A percentile compares a stretch with the other conserved stretches of the same genome.
phyloP scores from a whole-genome alignment of 2,888 invertebrate genomes.

The Dromius quadrimaculatus region DNA sequence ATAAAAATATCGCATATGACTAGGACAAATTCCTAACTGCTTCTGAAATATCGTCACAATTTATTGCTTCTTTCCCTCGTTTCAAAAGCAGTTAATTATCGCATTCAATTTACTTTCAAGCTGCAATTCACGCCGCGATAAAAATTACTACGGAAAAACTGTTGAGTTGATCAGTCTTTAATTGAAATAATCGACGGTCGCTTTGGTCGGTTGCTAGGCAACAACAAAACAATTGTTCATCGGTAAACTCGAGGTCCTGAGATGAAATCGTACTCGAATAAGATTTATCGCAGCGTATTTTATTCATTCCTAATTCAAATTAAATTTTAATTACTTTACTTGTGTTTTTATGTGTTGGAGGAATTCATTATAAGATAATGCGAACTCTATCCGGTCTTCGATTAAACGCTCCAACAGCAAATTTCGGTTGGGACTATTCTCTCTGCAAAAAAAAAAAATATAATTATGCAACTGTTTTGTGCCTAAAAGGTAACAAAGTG shows the following conservation, averaged over 20 bases:
- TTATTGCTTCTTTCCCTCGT: constrained; percentile 4
- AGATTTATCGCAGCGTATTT: constrained; percentile 40
- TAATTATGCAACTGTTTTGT: neutral
- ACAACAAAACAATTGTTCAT: constrained; percentile 4
- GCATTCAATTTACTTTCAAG: constrained; percentile 7
- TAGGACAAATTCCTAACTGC: constrained; percentile 37
- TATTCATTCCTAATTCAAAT: neutral
- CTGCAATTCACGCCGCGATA: constrained; percentile 38
- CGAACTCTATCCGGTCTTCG: constrained; percentile 94
- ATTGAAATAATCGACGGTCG: constrained; percentile 14
- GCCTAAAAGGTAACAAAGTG: neutral
- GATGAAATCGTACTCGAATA: neutral
- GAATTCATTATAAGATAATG: constrained; percentile 98
- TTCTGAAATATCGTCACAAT: constrained; percentile 3
- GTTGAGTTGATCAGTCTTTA: constrained; percentile 45
- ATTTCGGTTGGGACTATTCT: constrained; percentile 87
- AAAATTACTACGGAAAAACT: constrained; percentile 35
- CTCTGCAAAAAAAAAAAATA: constrained; percentile 74
- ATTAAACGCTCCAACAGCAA: constrained; percentile 89
- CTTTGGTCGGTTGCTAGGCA: constrained; percentile 23
- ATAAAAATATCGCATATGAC: constrained; percentile 30
- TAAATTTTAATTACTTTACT: constrained; percentile 77
- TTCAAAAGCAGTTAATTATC: constrained; percentile 9
- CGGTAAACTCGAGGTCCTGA: constrained; percentile 21
- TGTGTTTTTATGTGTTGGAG: constrained; percentile 93